Evolutionary conservation across 2,888 invertebrate species (phyloP), one percentile per base, ranked within the genome.

Genomic region (Siphonodentalium dalli): DNA sequence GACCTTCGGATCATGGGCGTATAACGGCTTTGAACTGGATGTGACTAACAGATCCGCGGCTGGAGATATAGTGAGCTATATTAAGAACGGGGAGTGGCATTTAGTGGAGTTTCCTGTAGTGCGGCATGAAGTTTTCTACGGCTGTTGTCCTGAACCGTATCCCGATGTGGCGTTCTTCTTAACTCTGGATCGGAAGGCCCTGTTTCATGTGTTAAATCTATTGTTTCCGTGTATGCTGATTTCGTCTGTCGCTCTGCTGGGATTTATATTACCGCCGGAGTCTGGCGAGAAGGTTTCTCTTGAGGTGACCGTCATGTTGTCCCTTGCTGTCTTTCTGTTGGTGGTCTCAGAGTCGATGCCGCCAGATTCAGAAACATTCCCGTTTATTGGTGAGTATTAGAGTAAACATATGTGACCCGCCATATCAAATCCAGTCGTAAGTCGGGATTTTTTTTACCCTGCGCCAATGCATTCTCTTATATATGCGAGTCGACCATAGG

Each of bases 291-390:
- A 75, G 46, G 69, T 75, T 7, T 66, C 62, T 31, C 59, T 75
- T 8, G 66, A 69, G 24, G 63, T 75, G 23, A 75, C 75, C 1
- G 69, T 73, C 1, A 47, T 75, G 18, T 51, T 75, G 20, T 72
- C 75, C 13, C 59, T 75, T 54, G 70, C 75, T 2, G 72, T 75
- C 13, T 75, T 71, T 52, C 69, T 68, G 48, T 61, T 75, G 3
- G 60, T 75, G n/a, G 70, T 73, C 7, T 49, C 71, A 18, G 74
- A 74, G 45, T 51, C 65, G 41, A 73, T 75, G 42, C 75, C 75
- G 2, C 67, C 74, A 7, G 69, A 69, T 9, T 72, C 74, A 5
- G 71, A 73, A 40, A 59, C 66, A 5, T 47, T 71, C 1, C 69
- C 74, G 5, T 63, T 73, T 20, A 65, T 74, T 23, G 72, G 74